Base-by-base conservation (phyloP, 2,113 vertebrate species). In the Atlantisia rogersi region DNA sequence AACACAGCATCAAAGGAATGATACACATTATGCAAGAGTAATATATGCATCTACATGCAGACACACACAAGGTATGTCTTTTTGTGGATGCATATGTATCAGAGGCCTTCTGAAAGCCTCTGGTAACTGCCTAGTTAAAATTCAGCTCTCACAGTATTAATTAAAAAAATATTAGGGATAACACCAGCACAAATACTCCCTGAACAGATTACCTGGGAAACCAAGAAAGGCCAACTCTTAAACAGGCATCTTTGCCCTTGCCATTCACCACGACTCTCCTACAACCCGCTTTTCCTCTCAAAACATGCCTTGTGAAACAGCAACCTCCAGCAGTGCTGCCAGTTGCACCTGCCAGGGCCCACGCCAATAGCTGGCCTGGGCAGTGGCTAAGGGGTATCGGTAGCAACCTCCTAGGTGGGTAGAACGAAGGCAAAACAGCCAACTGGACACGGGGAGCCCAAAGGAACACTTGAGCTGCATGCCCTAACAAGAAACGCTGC, bases 321-420 rank as follows among this genome's bases (percentile, higher is more conserved):
- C 35, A 56, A 29, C 13, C 44, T 84, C n/a, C 40, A 79, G 40
- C 53, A 90, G 39, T 0, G 8, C 1, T 46, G 31, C 12, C 70
- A 88, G 31, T 9, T 88, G 53, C 58, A 82, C 44, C 2, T 44
- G 15, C 5, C 32, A 65, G 25, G 2, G 1, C 83, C 25, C 52
- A 59, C 11, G 26, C 53, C 40, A 21, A 31, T 0, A 31, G 4
- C 18, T 1, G 3, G 28, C 6, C 48, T 85, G n/a, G 75, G 53
- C 5, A 67, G 28, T 1, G 8, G 56, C 14, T 48, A 37, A 74
- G 5, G 11, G 24, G 39, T 12, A 9, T 10, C 42, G 9, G 16
- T 1, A 63, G 58, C 26, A 74, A 26, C 29, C 16, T 56, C 20
- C 26, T 16, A 12, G 29, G 52, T 3, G 29, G 24, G 35, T 5